Base-by-base conservation (phyloP, 2,113 vertebrate species). In the Gambusia holbrooki region DNA sequence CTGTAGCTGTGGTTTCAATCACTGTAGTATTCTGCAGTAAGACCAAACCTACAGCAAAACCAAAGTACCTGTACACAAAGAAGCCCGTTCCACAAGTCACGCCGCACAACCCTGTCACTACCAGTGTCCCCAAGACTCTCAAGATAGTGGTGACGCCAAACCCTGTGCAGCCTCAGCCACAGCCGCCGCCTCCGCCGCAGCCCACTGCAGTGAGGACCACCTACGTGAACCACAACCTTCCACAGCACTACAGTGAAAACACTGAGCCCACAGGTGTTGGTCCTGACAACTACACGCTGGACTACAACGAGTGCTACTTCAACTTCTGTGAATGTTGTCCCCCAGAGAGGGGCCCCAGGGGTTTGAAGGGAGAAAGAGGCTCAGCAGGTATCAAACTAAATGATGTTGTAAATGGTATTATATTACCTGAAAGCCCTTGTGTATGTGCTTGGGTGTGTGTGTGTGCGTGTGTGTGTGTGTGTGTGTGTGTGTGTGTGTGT, bases 271-370 rank as follows among this genome's bases (percentile, higher is more conserved):
- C 96, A 19, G 91, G 88, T 85, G 83, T 45, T 10, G 89, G 89
- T 2, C 83, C 78, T 7, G 96, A 97, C 60, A 98, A 97, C 74
- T 95, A 96, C 92, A 96, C 96, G 0, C 87, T 97, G 3, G 96
- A 98, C 82, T 88, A 96, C 0, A 94, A 92, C 0, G 96, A 97
- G 80, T 97, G 96, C 87, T 96, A 97, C 92, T 95, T 96, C 88
- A 98, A 99, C 83, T 97, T 98, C 88, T 99, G 98, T 60, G 97
- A 96, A 60, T 99, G 98, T 88, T 99, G 97, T 85, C 93, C 95
- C 0, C 91, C 95, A 2, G 69, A 91, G 5, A 65, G 54, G 13
- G 97, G 96, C 0, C 94, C 93, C 35, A 94, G 86, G 69, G 97
- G 97, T 33, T 91, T 92, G n/a, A 95, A 92, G 0, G 98, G 97